phyloP scores from a whole-genome alignment of 2,888 invertebrate genomes.

The Meghimatium bilineatum region DNA sequence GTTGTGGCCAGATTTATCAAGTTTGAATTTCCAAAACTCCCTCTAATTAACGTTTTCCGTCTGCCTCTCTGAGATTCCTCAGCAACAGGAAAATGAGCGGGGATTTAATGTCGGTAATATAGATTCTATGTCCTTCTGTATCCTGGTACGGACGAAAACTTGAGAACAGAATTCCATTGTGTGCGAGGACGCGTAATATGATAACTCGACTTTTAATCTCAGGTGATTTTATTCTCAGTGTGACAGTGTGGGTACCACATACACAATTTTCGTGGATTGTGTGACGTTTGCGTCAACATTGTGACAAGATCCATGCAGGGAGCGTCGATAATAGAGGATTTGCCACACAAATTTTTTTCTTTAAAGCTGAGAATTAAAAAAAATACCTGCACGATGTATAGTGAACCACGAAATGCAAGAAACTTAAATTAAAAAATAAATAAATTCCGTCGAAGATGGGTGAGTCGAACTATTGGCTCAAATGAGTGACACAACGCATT shows the following conservation, averaged over 20 bases:
- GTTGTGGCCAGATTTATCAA: background rate
- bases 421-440: no score
- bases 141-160: background rate
- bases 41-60: slow-evolving; percentile 20
- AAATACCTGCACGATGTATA: no score
- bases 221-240: background rate
- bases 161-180: background rate
- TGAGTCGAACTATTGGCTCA: no score
- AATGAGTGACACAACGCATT: no score
- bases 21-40: background rate
- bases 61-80: slow-evolving; percentile 1
- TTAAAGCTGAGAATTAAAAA: background rate
- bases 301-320: background rate
- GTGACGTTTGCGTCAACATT: background rate
- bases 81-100: background rate
- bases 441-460: no score
- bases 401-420: no score
- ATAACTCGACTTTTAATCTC: background rate
- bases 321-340: background rate
- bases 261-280: background rate
- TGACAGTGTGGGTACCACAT: background rate
- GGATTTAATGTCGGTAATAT: no score
- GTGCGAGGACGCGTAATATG: background rate
- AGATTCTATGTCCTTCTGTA: background rate
- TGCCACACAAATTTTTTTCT: background rate